Base-by-base conservation (phyloP, 2,113 vertebrate species). In the Phocoena sinus region DNA sequence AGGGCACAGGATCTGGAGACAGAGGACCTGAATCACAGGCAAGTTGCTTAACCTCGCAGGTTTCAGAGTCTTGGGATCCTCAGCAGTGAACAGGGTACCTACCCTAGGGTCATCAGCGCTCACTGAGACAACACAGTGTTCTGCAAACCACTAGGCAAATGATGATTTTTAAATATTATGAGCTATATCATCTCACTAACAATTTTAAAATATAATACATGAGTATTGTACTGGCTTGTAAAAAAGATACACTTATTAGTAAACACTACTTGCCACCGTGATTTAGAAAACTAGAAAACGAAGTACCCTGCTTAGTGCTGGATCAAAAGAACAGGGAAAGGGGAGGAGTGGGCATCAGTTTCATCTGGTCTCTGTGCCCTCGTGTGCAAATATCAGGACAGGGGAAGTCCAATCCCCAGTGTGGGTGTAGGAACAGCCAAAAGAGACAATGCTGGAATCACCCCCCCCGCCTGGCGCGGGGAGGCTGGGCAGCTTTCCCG, bases 331-430 rank as follows among this genome's bases (percentile, higher is more conserved):
- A 56, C 8, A 50, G 60, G 82, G 14, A 74, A 47, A 36, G 13
- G 14, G 3, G 67, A 4, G 6, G 6, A 20, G 1, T 1, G 12
- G 31, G 18, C 17, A 3, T n/a, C 8, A 10, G 41, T 62, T 71
- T 86, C 21, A 9, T 0, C 28, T 13, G 18, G 47, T 12, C 2
- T 13, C 25, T 14, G n/a, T 21, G 53, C 25, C 20, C 8, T 12
- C 28, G 17, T 15, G 63, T 53, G 38, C 23, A 56, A 41, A 1
- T 26, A 20, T 38, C 5, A 33, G 63, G 25, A 63, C 1, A 20
- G 44, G 38, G 67, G 25, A 50, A 73, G 53, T 26, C 26, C 33
- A 60, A 5, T 21, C n/a, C 74, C 62, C 60, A 53, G 47, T 7
- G 17, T 44, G 73, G 9, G 11, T 31, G 4, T 8, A 6, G 18